These are phyloP conservation scores for Philaethria dido DNA, from an alignment of 2,888 invertebrate species.

Conservation along the genomic window DNA sequence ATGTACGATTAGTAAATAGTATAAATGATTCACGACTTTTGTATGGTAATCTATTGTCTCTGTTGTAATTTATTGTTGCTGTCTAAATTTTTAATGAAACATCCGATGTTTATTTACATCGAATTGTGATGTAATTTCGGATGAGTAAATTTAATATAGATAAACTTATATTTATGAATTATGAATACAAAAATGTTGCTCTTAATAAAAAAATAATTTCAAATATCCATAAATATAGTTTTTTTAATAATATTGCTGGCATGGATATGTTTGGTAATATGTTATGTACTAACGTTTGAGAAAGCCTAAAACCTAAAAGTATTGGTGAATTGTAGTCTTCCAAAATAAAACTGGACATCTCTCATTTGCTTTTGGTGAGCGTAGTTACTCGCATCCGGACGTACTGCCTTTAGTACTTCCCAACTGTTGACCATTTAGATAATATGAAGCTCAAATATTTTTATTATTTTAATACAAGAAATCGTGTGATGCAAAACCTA, in stretches of 20 bases:
- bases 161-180: constrained; percentile 30
- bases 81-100: constrained; percentile 33
- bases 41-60: constrained; percentile 39
- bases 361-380: constrained; percentile 25
- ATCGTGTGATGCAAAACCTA: background rate
- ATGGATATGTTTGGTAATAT: constrained; percentile 15
- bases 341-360: constrained; percentile 30
- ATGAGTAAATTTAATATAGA: constrained; percentile 28
- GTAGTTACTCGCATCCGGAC: constrained; percentile 8
- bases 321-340: constrained; percentile 41
- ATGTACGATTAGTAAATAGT: constrained; percentile 39
- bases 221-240: constrained; percentile 27
- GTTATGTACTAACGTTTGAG: constrained; percentile 22
- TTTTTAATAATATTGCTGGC: constrained; percentile 27
- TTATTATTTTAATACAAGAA: constrained; percentile 13
- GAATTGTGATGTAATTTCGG: constrained; percentile 30
- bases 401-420: background rate
- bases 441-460: constrained; percentile 17
- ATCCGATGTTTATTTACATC: constrained; percentile 31
- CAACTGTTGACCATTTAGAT: constrained; percentile 4
- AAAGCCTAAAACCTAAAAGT: constrained; percentile 27
- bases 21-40: constrained; percentile 40
- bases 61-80: constrained; percentile 38
- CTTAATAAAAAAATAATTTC: constrained; percentile 24
- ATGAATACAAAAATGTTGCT: constrained; percentile 25